Base-by-base conservation (phyloP, 2,888 invertebrate genomes). In the Megaustenia siamemsis region DNA sequence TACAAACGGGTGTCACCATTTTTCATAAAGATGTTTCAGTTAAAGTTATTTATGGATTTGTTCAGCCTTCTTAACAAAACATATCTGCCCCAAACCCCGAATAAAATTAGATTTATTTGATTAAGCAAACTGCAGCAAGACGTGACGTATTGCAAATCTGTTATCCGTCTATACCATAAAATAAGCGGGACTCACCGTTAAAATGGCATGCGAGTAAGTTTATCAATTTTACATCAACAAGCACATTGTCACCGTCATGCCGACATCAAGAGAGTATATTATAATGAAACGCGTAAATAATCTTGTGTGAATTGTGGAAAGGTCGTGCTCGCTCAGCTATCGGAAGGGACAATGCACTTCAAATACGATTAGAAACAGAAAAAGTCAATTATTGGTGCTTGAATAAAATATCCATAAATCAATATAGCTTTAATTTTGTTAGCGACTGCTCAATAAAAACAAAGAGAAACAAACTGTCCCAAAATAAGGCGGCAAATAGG, bases 141-240 rank as follows among this genome's bases (percentile, higher is more conserved):
- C 49, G 28, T 43, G 71, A 71, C 40, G 28, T 12, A 43, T 12
- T 5, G 71, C 43, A 43, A 43, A 71, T 43, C 71, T 71, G 71
- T 43, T 71, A n/a, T 28, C 68, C 3, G 43, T 5, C 43, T 69
- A 12, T 12, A 28, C 12, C 71, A 43, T 71, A 71, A 71, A 71
- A 6, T n/a, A 43, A 71, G 40, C 43, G 3, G 2, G 12, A 3
- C 71, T 24, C n/a, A n/a, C 43, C 10, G 43, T 71, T 45, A 12
- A 71, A 71, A 71, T 71, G 71, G 12, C 71, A 15, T 43, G 2
- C n/a, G n/a, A 71, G 71, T 71, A 40, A 45, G 43, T 71, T 71
- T 43, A 71, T 71, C 43, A 71, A 10, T 43, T 43, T 71, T 43
- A 43, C n/a, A 40, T 6, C n/a, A 40, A 43, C 45, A 40, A 24